Base-by-base conservation (phyloP, 1,140 invertebrate genomes). In the Drosophila varians region DNA sequence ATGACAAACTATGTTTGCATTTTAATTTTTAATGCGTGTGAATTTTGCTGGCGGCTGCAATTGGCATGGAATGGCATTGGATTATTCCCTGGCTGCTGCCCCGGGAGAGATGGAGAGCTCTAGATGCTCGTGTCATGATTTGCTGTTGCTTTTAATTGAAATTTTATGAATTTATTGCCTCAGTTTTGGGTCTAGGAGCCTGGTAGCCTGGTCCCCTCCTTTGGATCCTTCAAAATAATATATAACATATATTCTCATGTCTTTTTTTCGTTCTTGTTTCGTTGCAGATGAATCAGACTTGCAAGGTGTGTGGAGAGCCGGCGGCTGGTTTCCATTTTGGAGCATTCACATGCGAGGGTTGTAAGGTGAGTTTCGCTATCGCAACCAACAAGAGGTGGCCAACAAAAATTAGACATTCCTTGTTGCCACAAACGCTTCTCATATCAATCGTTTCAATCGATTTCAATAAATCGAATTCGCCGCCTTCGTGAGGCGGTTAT, bases 311-410 rank as follows among this genome's bases (percentile, higher is more conserved):
- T 92, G 94, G 95, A 36, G 96, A 97, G 90, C 95, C 95, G 45
- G 96, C 96, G 40, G 96, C 96, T 55, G 96, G 96, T 52, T 97
- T 96, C 91, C 96, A 97, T 92, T 97, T 97, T 90, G 96, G 96
- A 31, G 96, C 96, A 38, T 96, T 97, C 86, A 97, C 96, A 9
- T 97, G 96, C 92, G 96, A 97, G 92, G 96, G 96, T 53, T 97
- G 96, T 90, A 97, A 97, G 95, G 96, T 97, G 49, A 91, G 89
- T 90, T 78, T 28, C 7, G 11, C 26, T n/a, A 61, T 31, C 4
- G 19, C 18, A 40, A 28, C 25, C 23, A 34, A 43, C 42, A 43
- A 43, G 36, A 62, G 38, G 31, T 45, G 43, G 8, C 18, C 18
- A 43, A 43, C 38, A 54, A 34, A 55, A 55, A 36, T 42, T 18